phyloP scores from a whole-genome alignment of 2,113 vertebrate species.

The Aspiorhynchus laticeps region DNA sequence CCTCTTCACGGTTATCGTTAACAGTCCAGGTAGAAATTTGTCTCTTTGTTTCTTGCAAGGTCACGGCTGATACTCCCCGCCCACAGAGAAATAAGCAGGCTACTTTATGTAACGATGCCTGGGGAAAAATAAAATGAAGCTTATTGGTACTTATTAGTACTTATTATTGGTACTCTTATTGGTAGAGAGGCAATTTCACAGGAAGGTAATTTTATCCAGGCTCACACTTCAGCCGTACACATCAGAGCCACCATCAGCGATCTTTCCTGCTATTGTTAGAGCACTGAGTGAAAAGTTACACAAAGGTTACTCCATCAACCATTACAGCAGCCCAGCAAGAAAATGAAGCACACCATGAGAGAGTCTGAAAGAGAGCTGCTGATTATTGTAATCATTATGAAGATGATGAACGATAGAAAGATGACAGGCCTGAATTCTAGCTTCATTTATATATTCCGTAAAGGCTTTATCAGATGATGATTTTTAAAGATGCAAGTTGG shows the following conservation, averaged over 20 bases:
- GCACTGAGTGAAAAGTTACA: slow-evolving; percentile 65
- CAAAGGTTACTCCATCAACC: slow-evolving; percentile 69
- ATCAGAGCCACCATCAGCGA: slow-evolving; percentile 66
- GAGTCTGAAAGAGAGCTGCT: slow-evolving; percentile 15
- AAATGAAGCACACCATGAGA: slow-evolving; percentile 14
- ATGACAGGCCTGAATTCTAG: slow-evolving; percentile 18
- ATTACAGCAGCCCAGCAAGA: slow-evolving; percentile 67
- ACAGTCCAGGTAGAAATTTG: background rate
- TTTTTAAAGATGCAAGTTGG: slow-evolving; percentile 5
- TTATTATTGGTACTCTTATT: too few species aligned
- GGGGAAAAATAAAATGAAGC: slow-evolving; percentile 48
- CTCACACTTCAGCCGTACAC: slow-evolving; percentile 65
- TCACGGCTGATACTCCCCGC: slow-evolving; percentile 22
- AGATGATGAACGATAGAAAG: background rate
- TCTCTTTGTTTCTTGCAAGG: slow-evolving; percentile 12
- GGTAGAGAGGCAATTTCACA: slow-evolving; percentile 67
- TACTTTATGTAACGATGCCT: slow-evolving; percentile 64
- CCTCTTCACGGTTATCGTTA: background rate
- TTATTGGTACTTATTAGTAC: slow-evolving; percentile 70
- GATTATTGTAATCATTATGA: slow-evolving; percentile 26
- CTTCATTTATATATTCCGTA: background rate
- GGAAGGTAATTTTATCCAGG: slow-evolving; percentile 72
- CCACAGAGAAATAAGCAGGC: slow-evolving; percentile 31
- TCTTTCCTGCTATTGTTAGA: slow-evolving; percentile 73
- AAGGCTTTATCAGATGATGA: background rate